Evolutionary conservation across 2,797 vertebrate species (phyloP), one percentile per base, ranked within the genome.

Genomic region (Melanotaenia boesemani): DNA sequence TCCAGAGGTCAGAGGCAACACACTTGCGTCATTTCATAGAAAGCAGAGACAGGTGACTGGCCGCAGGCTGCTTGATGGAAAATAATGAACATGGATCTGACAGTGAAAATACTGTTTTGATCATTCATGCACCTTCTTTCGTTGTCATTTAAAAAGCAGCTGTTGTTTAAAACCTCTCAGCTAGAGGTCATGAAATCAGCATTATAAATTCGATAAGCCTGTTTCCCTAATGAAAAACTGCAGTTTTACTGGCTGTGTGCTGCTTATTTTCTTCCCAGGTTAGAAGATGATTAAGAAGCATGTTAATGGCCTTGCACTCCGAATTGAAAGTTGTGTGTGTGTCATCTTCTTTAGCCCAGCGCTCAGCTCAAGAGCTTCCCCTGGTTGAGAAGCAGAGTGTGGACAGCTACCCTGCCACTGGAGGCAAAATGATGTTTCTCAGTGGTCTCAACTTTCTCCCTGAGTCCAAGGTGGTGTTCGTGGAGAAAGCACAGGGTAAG

Each of bases 401-500:
- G 28, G 97, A 98, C 86, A 98, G 96, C 88, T 97, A 95, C 86
- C 94, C 95, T 0, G 96, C 96, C 79, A 92, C 90, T 1, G 98
- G 98, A 39, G 98, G 98, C 67, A 97, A 97, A 87, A 97, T 96
- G 95, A 97, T 99, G 95, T 86, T 98, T 41, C 92, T 99, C 83
- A 95, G 93, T 0, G 98, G 98, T 70, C 97, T 99, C 85, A 99
- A 99, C 93, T 99, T 99, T 85, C 96, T 97, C 74, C 96, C 95
- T 6, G 98, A 99, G 89, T 98, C 98, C 84, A 99, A 99, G 92
- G 98, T 99, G 91, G 93, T 99, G 92, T 99, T 99, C 63, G 96
- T 99, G 95, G 98, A 99, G 92, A 98, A 98, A 92, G 97, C 97
- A 0, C 97, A 98, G 95, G 98, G 98, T 99, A 95, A 91, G 89